Base-by-base conservation (phyloP, 2,888 invertebrate genomes). In the Ligdia adustata region DNA sequence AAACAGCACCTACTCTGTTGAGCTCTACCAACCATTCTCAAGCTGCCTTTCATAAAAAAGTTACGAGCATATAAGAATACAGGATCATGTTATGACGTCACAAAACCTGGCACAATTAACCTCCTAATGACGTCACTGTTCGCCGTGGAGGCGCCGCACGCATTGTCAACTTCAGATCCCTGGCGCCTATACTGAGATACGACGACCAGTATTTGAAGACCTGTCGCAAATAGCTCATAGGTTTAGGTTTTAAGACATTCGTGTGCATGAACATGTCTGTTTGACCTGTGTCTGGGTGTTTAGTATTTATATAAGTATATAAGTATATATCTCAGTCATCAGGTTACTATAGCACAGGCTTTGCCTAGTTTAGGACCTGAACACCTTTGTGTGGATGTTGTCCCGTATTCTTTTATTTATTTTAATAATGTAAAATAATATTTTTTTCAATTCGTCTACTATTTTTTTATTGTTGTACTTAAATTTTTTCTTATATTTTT, bases 111-210 rank as follows among this genome's bases (percentile, higher is more conserved):
- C 49, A 43, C 56, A 59, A 54, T 56, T 59, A 56, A 54, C 56
- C 58, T 52, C 47, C 40, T 52, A 50, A 54, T 69, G 69, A 73
- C 69, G 68, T 72, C 72, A 69, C 52, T 47, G 24, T 41, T 41
- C 62, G 63, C 52, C 76, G 55, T 53, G 29, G 47, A 57, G 77
- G 74, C 78, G 77, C 77, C 79, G 50, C 75, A 79, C 79, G 79
- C 59, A 57, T 57, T 51, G 77, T 70, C 73, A 67, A 66, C 47
- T 5, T n/a, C 22, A 35, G 46, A 46, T 22, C 29, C 34, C 6
- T 46, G 46, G 46, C 46, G 46, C 46, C 46, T 18, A 24, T 12
- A 13, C 33, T 28, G 20, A 15, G 28, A 24, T 16, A 16, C n/a
- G 18, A 9, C 20, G 29, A 22, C 40, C 46, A 46, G 3, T 13